Conservation (phyloP, 2,797 vertebrate species). For the Lemur catta region DNA sequence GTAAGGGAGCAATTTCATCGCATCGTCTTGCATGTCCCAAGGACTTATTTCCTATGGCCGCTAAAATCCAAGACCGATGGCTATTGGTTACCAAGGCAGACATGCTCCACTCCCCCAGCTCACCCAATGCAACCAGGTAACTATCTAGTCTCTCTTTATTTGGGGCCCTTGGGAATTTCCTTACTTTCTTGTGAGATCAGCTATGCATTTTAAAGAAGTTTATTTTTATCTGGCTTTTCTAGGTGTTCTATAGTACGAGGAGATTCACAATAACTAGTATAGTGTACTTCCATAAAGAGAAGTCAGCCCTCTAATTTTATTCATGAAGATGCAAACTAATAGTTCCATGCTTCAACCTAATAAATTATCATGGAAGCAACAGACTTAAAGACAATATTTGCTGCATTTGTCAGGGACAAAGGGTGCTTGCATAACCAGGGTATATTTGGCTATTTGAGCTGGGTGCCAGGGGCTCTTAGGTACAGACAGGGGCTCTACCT, state of each 20-base stretch:
- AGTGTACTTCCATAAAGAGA: neutral
- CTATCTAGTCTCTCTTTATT: neutral
- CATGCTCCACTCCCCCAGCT: accelerated
- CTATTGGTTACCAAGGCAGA: neutral
- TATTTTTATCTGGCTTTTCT: neutral
- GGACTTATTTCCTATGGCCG: neutral
- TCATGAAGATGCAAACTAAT: neutral
- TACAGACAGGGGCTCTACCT: neutral
- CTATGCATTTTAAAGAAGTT: neutral
- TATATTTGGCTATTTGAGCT: neutral
- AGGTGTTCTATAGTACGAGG: neutral
- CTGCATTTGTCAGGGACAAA: neutral
- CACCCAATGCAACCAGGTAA: neutral
- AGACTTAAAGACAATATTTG: neutral
- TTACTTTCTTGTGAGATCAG: neutral
- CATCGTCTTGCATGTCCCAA: neutral
- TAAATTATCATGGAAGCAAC: neutral
- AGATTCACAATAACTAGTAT: neutral
- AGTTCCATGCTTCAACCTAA: neutral
- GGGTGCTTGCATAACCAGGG: neutral
- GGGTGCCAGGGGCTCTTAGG: neutral
- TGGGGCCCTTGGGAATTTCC: neutral
- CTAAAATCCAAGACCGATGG: neutral
- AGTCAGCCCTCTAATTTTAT: neutral
- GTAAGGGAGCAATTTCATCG: neutral